Evolutionary conservation across 2,888 invertebrate genomes (phyloP).

Genomic region (Pegoplata infirma): DNA sequence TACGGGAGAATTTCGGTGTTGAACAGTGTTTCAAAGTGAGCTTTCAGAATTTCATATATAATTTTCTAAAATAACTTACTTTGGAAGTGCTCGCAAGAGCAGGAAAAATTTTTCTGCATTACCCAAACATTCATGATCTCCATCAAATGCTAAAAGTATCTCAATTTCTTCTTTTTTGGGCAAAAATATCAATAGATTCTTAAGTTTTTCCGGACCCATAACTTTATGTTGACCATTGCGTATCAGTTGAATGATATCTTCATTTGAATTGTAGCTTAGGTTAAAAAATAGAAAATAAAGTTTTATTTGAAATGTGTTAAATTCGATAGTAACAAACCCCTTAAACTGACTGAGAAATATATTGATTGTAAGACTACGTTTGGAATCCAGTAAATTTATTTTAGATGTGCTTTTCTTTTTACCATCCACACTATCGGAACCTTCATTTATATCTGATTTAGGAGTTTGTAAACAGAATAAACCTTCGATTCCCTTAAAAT

Average conservation of each 20-base stretch:
- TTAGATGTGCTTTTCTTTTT: slow-evolving; percentile 81
- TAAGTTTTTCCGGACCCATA: slow-evolving; percentile 93
- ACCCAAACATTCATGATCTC: slow-evolving; percentile 90
- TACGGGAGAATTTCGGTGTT: no score
- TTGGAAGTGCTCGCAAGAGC: slow-evolving; percentile 90
- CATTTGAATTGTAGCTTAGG: slow-evolving; percentile 86
- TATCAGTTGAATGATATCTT: slow-evolving; percentile 92
- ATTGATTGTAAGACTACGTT: slow-evolving; percentile 96
- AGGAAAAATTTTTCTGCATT: slow-evolving; percentile 96
- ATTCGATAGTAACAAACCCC: slow-evolving; percentile 79
- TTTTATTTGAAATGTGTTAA: no score
- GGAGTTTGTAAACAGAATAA: slow-evolving; percentile 93
- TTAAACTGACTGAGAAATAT: slow-evolving; percentile 98
- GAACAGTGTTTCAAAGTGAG: no score
- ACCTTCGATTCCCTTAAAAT: slow-evolving; percentile 96
- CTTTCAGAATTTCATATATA: no score
- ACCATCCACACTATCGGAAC: slow-evolving; percentile 79
- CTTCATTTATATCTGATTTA: slow-evolving; percentile 76
- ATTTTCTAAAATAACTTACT: no score
- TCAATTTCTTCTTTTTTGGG: slow-evolving; percentile 96
- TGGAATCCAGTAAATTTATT: slow-evolving; percentile 93
- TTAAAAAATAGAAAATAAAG: no score
- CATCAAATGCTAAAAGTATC: slow-evolving; percentile 91
- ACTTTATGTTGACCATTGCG: slow-evolving; percentile 90
- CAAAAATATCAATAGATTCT: slow-evolving; percentile 93